Conservation (phyloP, 1,140 invertebrate genomes). For the Diorhabda sublineata region DNA sequence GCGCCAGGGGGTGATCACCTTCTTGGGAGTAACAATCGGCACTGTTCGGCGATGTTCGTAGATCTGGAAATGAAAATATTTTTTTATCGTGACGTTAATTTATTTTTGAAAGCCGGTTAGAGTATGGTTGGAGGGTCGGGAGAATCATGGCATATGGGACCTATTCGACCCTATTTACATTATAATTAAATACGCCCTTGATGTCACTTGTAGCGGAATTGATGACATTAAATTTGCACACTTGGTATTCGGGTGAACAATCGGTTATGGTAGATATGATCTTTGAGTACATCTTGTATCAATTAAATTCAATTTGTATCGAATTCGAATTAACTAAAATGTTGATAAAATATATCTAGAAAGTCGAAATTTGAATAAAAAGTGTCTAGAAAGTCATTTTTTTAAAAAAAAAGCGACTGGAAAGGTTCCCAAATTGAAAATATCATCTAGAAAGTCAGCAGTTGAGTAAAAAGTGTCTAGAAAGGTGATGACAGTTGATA, state of each 20-base stretch:
- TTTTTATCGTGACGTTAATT: constrained; percentile 16
- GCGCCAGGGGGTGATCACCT: constrained; percentile 41
- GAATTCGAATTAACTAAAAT: no score
- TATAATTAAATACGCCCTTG: constrained; percentile 44
- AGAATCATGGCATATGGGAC: constrained; percentile 41
- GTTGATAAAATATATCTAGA: no score
- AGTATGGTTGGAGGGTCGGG: constrained; percentile 31
- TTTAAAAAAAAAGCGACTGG: no score
- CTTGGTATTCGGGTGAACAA: neutral
- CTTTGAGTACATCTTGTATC: no score
- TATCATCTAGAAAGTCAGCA: no score
- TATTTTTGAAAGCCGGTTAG: constrained; percentile 21
- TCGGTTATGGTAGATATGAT: neutral
- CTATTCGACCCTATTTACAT: constrained; percentile 31
- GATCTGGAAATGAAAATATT: constrained; percentile 34
- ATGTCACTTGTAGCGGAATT: constrained; percentile 45
- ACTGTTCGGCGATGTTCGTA: constrained; percentile 42
- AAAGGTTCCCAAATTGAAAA: no score
- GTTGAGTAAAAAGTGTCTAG: no score
- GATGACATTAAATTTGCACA: constrained; percentile 36
- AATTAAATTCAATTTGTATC: no score
- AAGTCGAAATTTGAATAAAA: no score
- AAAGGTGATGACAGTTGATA: no score
- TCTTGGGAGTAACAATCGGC: constrained; percentile 44
- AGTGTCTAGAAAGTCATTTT: no score